Evolutionary conservation across 2,888 invertebrate genomes (phyloP), one percentile per base, ranked within the genome.

Genomic region (Incurvaria masculella): DNA sequence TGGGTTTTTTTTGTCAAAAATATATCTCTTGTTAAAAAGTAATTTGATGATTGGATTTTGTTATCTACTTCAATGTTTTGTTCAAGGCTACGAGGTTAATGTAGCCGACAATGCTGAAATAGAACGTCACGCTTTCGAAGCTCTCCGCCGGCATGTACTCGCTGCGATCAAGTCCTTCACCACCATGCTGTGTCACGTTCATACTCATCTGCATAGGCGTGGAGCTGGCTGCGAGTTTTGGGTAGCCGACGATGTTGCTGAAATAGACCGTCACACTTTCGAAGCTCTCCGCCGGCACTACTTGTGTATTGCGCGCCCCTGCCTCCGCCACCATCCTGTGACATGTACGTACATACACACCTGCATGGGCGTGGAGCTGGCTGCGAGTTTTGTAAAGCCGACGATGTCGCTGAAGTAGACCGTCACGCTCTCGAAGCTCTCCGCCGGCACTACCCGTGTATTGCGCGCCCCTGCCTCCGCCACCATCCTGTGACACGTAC

Each of bases 321-420:
- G 90, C 83, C 56, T 92, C 91, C 0, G n/a, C 91, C 1, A 92
- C 91, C 1, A 88, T 85, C 64, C 91, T 91, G 60, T n/a, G 8
- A n/a, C n/a, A n/a, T n/a, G n/a, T n/a, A n/a, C n/a, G n/a, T n/a
- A n/a, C n/a, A 23, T 23, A 46, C 54, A 54, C 51, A 84, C 85
- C 80, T 88, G 85, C 65, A 91, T 80, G 0, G 92, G 91, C 0
- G 90, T 89, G 59, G 89, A 88, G 21, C 82, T 82, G 0, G 91
- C 90, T 2, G 90, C 91, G 19, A 92, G 69, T 53, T 85, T 85
- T 0, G 91, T 92, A 60, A 92, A 92, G 1, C 91, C 91, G 1
- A 91, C 91, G 52, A 92, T 88, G n/a, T n/a, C n/a, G 57, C 91
- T 91, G 62, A 92, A 92, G 62, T 90, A 87, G 52, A 92, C 87